phyloP scores from a whole-genome alignment of 1,140 invertebrate genomes.

The Helicorthomorpha holstii region DNA sequence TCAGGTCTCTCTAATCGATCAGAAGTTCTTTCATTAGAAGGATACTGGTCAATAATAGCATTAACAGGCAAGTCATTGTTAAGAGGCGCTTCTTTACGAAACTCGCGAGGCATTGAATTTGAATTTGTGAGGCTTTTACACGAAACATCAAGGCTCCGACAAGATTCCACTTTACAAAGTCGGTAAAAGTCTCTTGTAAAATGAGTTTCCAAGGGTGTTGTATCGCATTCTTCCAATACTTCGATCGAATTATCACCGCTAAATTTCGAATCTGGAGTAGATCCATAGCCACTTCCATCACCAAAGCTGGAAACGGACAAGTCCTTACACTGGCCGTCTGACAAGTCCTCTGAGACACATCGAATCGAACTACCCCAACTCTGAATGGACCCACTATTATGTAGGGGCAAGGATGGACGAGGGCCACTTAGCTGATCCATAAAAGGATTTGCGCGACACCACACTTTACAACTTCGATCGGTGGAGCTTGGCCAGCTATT shows the following conservation, averaged over 20 bases:
- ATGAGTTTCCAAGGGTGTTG: conserved; percentile 38
- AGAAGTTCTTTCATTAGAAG: no score
- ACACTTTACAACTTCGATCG: background rate
- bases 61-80: background rate
- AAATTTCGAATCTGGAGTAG: background rate
- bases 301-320: background rate
- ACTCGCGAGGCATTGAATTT: no score
- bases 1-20: no score
- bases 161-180: conserved; percentile 59
- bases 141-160: conserved; percentile 43
- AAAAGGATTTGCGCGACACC: background rate
- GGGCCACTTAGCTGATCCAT: background rate
- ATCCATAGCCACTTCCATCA: background rate
- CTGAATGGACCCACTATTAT: background rate
- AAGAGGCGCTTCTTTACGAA: no score
- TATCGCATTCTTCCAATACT: background rate
- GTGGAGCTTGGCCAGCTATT: background rate
- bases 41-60: background rate
- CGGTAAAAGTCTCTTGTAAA: conserved; percentile 59
- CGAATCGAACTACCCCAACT: background rate
- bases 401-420: background rate
- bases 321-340: background rate
- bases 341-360: background rate
- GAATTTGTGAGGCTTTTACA: background rate
- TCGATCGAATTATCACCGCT: background rate